A percentile compares a stretch with the other conserved stretches of the same genome.
Conservation (phyloP, 2,113 vertebrate genomes). For the Tretioscincus oriximinensis region DNA sequence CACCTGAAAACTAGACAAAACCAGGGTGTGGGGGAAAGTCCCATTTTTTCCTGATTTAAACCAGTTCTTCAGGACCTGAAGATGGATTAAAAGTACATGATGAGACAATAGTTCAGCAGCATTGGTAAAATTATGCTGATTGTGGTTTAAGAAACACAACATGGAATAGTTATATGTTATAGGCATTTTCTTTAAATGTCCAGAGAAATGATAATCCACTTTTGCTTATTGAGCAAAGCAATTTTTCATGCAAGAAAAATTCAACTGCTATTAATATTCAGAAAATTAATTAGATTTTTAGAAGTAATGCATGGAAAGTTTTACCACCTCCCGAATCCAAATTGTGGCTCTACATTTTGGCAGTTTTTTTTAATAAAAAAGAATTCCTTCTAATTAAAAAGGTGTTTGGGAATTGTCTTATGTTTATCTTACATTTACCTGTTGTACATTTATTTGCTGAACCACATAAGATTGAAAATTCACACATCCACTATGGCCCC, state of each 20-base stretch:
- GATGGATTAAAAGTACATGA: too few relatives aligned
- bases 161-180: background rate
- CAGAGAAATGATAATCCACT: background rate
- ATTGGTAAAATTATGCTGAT: background rate
- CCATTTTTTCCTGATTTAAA: too few relatives aligned
- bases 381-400: slow-evolving; percentile 34
- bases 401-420: background rate
- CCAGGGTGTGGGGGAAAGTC: too few relatives aligned
- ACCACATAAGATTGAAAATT: slow-evolving; percentile 28
- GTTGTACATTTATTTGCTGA: background rate
- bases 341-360: background rate
- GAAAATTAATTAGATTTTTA: background rate
- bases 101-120: too few relatives aligned
- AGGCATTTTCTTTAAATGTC: background rate
- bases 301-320: background rate
- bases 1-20: too few relatives aligned
- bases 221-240: background rate
- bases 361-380: background rate
- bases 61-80: too few relatives aligned
- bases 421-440: slow-evolving; percentile 25
- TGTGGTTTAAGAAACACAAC: background rate
- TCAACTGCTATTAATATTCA: background rate
- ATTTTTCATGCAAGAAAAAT: background rate
- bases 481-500: slow-evolving; percentile 1
- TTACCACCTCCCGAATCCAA: background rate